These are phyloP conservation scores for Parelbella ahira DNA, from an alignment of 2,888 invertebrate species.

Conservation along the genomic window DNA sequence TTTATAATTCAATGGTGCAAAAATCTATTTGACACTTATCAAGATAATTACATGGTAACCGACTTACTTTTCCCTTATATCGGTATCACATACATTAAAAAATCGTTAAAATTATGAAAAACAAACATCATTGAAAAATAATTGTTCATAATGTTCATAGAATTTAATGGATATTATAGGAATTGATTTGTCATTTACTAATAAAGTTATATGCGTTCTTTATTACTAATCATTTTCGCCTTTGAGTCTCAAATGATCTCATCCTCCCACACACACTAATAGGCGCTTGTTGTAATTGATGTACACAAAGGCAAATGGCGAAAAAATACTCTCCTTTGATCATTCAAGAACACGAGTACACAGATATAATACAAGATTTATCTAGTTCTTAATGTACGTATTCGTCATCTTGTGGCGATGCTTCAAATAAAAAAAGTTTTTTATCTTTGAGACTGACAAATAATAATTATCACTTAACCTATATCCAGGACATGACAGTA, in stretches of 20 bases:
- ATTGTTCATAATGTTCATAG: no score
- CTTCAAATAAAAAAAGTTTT: slow-evolving; percentile 6
- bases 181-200: slow-evolving; percentile 13
- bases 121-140: no score
- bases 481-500: no score
- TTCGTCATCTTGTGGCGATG: slow-evolving; percentile 1
- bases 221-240: slow-evolving; percentile 62
- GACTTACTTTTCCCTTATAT: no score
- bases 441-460: no score
- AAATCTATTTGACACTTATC: no score
- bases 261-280: slow-evolving; percentile 24
- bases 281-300: slow-evolving; percentile 15
- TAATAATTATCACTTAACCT: no score
- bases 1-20: no score
- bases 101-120: no score
- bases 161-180: no score
- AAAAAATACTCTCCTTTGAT: slow-evolving; percentile 24
- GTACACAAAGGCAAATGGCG: slow-evolving; percentile 4
- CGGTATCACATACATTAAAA: no score
- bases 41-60: no score
- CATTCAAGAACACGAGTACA: slow-evolving; percentile 5
- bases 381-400: slow-evolving; percentile 1
- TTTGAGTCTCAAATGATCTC: slow-evolving; percentile 30
- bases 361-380: slow-evolving; percentile 11
- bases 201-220: slow-evolving; percentile 33